A percentile compares a stretch with the other conserved stretches of the same genome.
phyloP scores from a whole-genome alignment of 2,888 invertebrate genomes.

The Colletes collaris region DNA sequence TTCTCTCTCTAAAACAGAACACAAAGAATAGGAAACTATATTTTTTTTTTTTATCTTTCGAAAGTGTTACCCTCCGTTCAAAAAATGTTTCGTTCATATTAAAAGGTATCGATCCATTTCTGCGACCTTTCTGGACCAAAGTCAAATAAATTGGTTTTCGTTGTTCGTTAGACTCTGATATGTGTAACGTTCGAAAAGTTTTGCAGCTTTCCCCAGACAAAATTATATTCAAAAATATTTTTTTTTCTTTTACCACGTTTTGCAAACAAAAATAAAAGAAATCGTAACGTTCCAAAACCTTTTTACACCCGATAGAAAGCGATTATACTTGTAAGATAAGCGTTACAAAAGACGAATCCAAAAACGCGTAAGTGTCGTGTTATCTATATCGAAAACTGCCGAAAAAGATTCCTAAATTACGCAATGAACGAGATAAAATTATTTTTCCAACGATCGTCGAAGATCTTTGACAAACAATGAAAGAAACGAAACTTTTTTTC shows the following conservation, averaged over 20 bases:
- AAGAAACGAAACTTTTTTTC: not conserved
- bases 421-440: not conserved
- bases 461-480: not conserved
- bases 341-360: not conserved
- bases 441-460: not conserved
- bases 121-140: not conserved
- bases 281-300: too few species aligned
- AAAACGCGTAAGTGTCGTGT: not conserved
- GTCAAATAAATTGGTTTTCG: slow-evolving; percentile 9
- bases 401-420: not conserved
- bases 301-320: too few species aligned
- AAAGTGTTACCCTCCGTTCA: not conserved
- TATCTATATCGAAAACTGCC: not conserved
- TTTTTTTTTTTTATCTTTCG: not conserved
- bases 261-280: too few species aligned
- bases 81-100: not conserved
- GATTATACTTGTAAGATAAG: not conserved
- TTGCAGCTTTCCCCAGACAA: not conserved
- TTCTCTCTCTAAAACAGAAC: slow-evolving; percentile 10
- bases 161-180: slow-evolving; percentile 30
- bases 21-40: not conserved
- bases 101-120: not conserved
- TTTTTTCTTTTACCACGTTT: too few species aligned
- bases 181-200: slow-evolving; percentile 27
- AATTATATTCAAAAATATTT: too few species aligned